Percentiles rank a stretch among this genome's conserved stretches.
phyloP scores from a whole-genome alignment of 2,888 invertebrate species.

The Hyposoter dolosus region DNA sequence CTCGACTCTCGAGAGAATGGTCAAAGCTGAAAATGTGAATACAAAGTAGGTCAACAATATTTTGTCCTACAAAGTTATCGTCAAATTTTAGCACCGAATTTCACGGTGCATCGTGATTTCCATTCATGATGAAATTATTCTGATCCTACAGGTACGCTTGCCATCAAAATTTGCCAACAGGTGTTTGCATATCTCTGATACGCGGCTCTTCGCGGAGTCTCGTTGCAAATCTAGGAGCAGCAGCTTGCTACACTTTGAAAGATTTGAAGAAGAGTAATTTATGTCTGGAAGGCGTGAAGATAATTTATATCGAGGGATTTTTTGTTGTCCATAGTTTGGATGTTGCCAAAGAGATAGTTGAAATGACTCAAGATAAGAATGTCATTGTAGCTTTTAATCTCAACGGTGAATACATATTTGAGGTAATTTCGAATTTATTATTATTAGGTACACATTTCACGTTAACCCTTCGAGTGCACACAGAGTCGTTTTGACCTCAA shows the following conservation, averaged over 20 bases:
- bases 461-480: neutral
- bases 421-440: slow-evolving; percentile 72
- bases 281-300: slow-evolving; percentile 76
- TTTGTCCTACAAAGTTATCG: neutral
- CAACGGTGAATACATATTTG: slow-evolving; percentile 82
- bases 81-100: neutral
- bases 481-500: too few relatives aligned
- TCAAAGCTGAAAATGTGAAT: slow-evolving; percentile 79
- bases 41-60: slow-evolving; percentile 74
- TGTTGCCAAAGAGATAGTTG: slow-evolving; percentile 80
- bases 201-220: slow-evolving; percentile 80
- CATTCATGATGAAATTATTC: slow-evolving; percentile 7
- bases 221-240: slow-evolving; percentile 83
- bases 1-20: slow-evolving; percentile 77
- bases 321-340: slow-evolving; percentile 83
- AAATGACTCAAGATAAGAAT: slow-evolving; percentile 78
- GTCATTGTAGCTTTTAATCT: slow-evolving; percentile 83
- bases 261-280: slow-evolving; percentile 75
- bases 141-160: slow-evolving; percentile 78
- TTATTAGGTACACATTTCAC: neutral
- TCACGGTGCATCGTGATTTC: neutral
- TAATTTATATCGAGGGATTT: slow-evolving; percentile 84
- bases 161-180: slow-evolving; percentile 80
- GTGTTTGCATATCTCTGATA: slow-evolving; percentile 81
- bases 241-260: slow-evolving; percentile 79